Base-by-base conservation (phyloP, 2,888 invertebrate genomes). In the Sericinus montela region DNA sequence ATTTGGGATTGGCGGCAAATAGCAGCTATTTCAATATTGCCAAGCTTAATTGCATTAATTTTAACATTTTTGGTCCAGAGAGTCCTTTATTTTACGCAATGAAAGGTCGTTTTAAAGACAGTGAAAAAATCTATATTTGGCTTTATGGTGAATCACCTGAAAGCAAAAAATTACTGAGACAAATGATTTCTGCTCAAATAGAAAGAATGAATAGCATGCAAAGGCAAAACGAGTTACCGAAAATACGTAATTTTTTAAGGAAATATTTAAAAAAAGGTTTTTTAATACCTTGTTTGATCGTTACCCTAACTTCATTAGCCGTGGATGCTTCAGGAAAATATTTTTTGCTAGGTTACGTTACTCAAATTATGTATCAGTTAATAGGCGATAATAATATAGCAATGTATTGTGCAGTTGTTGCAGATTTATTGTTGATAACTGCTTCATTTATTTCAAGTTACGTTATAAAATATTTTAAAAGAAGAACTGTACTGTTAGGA, bases 11-110 rank as follows among this genome's bases (percentile, higher is more conserved):
- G 74, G 75, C 67, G 69, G 50, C 60, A 70, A 48, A 63, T 75
- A 15, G 58, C 66, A 3, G 40, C 48, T 0, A 49, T 67, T 23
- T 53, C 64, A 2, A 53, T 60, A 6, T n/a, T 60, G 0, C 45
- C 58, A 0, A 45, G 58, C n/a, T 15, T 54, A 1, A 1, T 59
- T 0, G 45, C 64, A 0, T 44, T 65, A 1, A 13, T 69, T 0
- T 5, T 69, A 13, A 63, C 68, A 0, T 45, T 59, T 0, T 60
- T 65, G 11, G 75, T 72, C 65, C 66, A 0, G 77, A 77, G 45
- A 77, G 75, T 30, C 77, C 75, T 1, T 60, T 67, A 0, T 67
- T 54, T 47, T 57, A 69, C 8, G 77, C 72, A 0, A 53, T 69
- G 50, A 71, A 62, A 49, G 74, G 72, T 1, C 60, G 58, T 23